Base-by-base conservation (phyloP, 2,888 invertebrate genomes). In the Andrena praecox region DNA sequence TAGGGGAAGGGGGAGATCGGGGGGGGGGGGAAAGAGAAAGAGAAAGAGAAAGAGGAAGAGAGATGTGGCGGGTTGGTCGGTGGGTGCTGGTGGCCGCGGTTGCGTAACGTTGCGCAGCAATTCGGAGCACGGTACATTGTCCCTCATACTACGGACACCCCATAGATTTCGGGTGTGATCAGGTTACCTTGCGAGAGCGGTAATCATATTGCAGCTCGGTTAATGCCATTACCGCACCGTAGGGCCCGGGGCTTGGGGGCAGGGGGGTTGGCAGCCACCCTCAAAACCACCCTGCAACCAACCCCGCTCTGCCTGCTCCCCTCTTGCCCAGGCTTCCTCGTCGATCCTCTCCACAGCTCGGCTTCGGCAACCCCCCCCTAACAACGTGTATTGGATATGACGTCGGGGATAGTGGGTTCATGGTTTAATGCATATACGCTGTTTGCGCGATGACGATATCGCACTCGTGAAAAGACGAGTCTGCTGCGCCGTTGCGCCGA, bases 161-260 rank as follows among this genome's bases (percentile, higher is more conserved):
- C 90, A 89, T 92, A 91, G 91, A 92, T 93, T 93, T 93, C 87
- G 92, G 91, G 90, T 91, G 89, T 93, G 93, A 93, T 93, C 93
- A 91, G 91, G 93, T 93, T 93, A 93, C 93, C 93, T 93, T 92
- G 90, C 91, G 91, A 91, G 91, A 92, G 90, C 92, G 91, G 92
- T 94, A 94, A 94, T 94, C 93, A 93, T 93, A 93, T 94, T 94
- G 93, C 92, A 93, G 93, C 91, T 93, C 90, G 91, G 93, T 93
- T 94, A 94, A 94, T 93, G 92, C 92, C 93, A 93, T 94, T 94
- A 93, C 92, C 92, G 91, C 92, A 91, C 91, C 87, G 86, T 56
- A 56, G 56, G 56, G 56, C 56, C 24, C 27, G 88, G 87, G 85
- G 77, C 83, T 87, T 85, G 74, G 82, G 86, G 89, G 75, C 74